phyloP scores from a whole-genome alignment of 1,140 invertebrate genomes.

The Caenorhabditis remanei region DNA sequence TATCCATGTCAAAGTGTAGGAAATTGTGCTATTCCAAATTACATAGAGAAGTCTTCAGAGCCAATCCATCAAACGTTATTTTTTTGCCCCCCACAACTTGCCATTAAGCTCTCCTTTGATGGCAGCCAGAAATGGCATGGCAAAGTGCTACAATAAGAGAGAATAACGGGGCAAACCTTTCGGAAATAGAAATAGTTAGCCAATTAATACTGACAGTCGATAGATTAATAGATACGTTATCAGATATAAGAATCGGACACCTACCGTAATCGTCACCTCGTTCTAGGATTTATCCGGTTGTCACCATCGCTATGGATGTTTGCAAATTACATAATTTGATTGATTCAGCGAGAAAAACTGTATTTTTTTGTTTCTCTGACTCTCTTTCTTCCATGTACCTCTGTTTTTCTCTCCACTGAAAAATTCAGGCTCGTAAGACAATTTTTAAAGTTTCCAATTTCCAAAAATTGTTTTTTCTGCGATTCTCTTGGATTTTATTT shows the following conservation, averaged over 20 bases:
- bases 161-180: background rate
- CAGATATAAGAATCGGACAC: background rate
- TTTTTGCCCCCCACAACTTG: background rate
- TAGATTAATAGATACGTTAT: constrained; percentile 33
- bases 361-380: no score
- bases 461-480: no score
- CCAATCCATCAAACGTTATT: constrained; percentile 44
- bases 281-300: constrained; percentile 29
- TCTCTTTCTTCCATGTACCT: no score
- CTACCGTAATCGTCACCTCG: constrained; percentile 38
- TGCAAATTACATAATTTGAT: no score
- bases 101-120: constrained; percentile 1
- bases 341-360: background rate
- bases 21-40: constrained; percentile 45
- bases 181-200: constrained; percentile 18
- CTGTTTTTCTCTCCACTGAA: no score
- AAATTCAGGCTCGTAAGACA: no score
- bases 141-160: background rate
- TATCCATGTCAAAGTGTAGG: constrained; percentile 15
- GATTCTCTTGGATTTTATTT: no score
- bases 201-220: constrained; percentile 27
- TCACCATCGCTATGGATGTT: constrained; percentile 19
- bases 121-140: background rate
- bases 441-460: no score
- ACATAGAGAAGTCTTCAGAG: background rate